Base-by-base conservation (phyloP, 2,888 invertebrate species). In the Celastrina argiolus region DNA sequence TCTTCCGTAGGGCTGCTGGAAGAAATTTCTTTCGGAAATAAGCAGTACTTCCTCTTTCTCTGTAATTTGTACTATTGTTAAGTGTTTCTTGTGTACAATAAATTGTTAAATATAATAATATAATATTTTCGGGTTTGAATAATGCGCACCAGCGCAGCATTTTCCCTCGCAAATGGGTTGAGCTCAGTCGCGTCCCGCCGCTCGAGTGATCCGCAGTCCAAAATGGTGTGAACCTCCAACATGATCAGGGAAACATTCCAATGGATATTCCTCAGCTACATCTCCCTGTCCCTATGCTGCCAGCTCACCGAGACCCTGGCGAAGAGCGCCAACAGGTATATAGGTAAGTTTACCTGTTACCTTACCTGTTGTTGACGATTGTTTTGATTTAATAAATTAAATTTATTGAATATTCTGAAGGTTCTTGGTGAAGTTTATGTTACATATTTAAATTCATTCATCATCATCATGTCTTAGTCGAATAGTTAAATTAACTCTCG, bases 221-320 rank as follows among this genome's bases (percentile, higher is more conserved):
- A 12, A 39, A 61, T 36, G 22, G 39, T 61, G 36, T 36, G 12
- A 36, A 39, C 51, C 22, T 12, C 51, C 22, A 81, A 78, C 72
- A 90, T 89, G 90, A 86, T 89, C 78, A 87, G 78, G 78, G 89
- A 87, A 85, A 85, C 80, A 78, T 89, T 84, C 76, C 90, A 91
- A 78, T 88, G 90, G 74, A 81, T 90, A 74, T 83, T 91, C 78
- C 77, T 90, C 70, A 90, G 90, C 81, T 87, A 90, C 73, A 77
- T 90, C 75, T 90, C 91, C 56, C 87, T 91, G 71, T 88, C 91
- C 72, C 87, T 91, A 76, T 89, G 90, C 80, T 91, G 91, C 77
- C 91, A 91, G 74, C 82, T 91, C 22, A 87, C 84, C 68, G 90
- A 90, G 80, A 90, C 88, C 76, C 82, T 89, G 80, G 90, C 91